Conservation (phyloP, 2,113 vertebrate genomes). For the Cephalopholis sonnerati region DNA sequence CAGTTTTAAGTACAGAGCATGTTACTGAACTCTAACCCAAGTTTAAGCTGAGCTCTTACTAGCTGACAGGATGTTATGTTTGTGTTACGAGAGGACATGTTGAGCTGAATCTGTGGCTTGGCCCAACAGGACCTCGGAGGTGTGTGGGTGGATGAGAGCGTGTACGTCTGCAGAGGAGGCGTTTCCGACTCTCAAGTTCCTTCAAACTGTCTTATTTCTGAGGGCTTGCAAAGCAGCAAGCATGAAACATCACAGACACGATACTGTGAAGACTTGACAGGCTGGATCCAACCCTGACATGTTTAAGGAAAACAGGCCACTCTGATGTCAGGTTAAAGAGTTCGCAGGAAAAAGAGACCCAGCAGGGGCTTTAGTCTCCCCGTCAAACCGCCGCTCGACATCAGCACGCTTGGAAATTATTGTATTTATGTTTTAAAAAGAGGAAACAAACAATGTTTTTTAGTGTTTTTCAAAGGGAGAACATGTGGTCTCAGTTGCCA, state of each 20-base stretch:
- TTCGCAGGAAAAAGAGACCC: conserved; percentile 9
- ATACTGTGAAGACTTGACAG: conserved; percentile 13
- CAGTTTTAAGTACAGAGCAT: background rate
- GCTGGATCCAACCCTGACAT: conserved; percentile 27
- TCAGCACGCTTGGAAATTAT: conserved; percentile 3
- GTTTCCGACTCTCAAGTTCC: conserved; percentile 19
- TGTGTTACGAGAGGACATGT: conserved; percentile 57
- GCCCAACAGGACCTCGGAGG: conserved; percentile 8
- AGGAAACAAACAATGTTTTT: conserved; percentile 21
- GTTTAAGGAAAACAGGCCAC: conserved; percentile 45
- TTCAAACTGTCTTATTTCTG: conserved; percentile 6
- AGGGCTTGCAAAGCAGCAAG: conserved; percentile 1
- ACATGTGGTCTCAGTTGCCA: conserved; percentile 51
- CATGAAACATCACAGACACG: conserved; percentile 12
- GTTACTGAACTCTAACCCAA: background rate
- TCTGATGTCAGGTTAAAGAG: conserved; percentile 27
- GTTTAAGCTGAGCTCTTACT: conserved; percentile 14
- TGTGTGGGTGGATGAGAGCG: conserved; percentile 6
- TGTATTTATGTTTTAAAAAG: conserved; percentile 10
- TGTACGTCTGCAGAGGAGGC: conserved; percentile 4
- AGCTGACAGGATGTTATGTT: conserved; percentile 1
- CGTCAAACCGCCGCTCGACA: conserved; percentile 2
- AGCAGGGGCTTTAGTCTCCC: conserved; percentile 3
- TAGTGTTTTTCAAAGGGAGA: conserved; percentile 17
- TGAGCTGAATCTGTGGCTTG: conserved; percentile 26